A percentile compares a stretch with the other conserved stretches of the same genome.
phyloP scores from a whole-genome alignment of 2,113 vertebrate species.

The Solea senegalensis region DNA sequence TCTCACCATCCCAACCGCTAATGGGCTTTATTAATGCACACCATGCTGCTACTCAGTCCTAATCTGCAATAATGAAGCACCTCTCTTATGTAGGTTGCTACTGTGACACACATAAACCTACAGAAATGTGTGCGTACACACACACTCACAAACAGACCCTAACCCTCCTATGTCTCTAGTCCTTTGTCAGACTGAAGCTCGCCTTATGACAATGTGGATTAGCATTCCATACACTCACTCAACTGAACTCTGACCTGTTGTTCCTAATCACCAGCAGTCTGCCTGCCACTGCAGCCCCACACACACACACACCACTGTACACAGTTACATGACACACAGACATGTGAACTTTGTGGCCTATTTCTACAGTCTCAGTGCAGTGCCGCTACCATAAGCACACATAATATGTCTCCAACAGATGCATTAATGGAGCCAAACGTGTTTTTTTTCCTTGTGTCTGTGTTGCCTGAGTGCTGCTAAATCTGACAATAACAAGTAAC shows the following conservation, averaged over 20 bases:
- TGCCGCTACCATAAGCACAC: conserved; percentile 44
- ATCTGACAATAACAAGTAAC: conserved; percentile 47
- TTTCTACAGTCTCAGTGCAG: conserved; percentile 53
- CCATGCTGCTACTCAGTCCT: conserved; percentile 32
- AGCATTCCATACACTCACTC: conserved; percentile 75
- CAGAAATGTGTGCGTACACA: background rate
- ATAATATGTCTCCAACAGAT: conserved; percentile 58
- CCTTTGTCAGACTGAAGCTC: conserved; percentile 58
- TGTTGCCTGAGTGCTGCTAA: conserved; percentile 35
- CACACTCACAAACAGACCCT: conserved; percentile 30
- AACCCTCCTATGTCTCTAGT: conserved; percentile 39
- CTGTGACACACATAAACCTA: conserved; percentile 26
- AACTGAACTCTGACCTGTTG: conserved; percentile 72
- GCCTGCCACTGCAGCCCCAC: conserved; percentile 39
- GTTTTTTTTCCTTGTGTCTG: conserved; percentile 20
- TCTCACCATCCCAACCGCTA: conserved; percentile 9
- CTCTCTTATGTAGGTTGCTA: conserved; percentile 56
- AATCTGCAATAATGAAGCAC: conserved; percentile 66
- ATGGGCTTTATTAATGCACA: conserved; percentile 54
- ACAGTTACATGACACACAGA: conserved; percentile 35
- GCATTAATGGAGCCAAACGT: conserved; percentile 53
- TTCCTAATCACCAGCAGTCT: conserved; percentile 77
- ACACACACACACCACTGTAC: conserved; percentile 13
- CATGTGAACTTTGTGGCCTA: conserved; percentile 69
- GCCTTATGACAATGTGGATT: conserved; percentile 74